Percentiles rank a stretch among this genome's conserved stretches.
Evolutionary conservation across 1,140 invertebrate genomes (phyloP).

Genomic region (Chymomyza costata): DNA sequence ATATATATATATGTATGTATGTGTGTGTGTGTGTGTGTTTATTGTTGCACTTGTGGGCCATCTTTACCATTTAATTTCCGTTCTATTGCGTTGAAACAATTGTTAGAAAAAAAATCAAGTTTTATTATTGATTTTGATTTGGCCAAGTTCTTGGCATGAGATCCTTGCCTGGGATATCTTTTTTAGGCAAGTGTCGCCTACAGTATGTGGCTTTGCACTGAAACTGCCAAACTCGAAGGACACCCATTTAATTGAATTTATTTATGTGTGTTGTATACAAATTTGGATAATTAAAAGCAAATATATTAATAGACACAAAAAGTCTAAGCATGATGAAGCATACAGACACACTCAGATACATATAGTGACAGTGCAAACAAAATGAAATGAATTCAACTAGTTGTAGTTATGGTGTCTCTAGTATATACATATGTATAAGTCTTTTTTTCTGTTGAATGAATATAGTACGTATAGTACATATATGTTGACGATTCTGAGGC

Average conservation of each 20-base stretch:
- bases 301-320: neutral
- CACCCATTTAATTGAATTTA: no score
- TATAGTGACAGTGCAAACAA: conserved; percentile 14
- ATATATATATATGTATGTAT: conserved; percentile 9
- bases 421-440: no score
- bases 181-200: no score
- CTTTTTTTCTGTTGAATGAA: no score
- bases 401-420: no score
- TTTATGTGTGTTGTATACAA: no score
- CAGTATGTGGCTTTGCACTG: no score
- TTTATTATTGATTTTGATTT: no score
- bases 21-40: neutral
- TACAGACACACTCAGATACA: conserved; percentile 8
- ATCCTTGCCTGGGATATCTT: no score
- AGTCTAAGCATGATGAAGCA: conserved; percentile 2
- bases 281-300: neutral
- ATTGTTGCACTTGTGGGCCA: conserved; percentile 48
- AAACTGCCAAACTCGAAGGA: no score
- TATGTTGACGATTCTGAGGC: neutral
- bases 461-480: no score
- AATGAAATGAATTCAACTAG: conserved; percentile 46
- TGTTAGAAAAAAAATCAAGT: conserved; percentile 17
- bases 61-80: conserved; percentile 55
- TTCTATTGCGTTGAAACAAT: conserved; percentile 51
- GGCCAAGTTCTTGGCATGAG: no score